Evolutionary conservation across 2,113 vertebrate species (phyloP).

Genomic region (Oriolus oriolus): DNA sequence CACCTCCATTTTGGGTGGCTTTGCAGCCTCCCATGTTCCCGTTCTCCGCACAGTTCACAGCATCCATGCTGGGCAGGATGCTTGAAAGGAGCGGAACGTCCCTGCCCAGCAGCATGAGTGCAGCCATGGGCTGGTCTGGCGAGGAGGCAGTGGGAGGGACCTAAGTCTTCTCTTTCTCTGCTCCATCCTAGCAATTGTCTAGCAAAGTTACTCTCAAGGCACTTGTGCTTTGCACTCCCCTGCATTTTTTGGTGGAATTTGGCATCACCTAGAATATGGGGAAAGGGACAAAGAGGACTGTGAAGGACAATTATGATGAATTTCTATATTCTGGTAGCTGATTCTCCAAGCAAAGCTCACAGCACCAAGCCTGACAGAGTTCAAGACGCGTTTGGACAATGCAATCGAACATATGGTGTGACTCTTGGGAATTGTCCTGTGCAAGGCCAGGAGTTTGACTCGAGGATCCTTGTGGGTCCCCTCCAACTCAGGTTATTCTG

Average conservation of each 20-base stretch:
- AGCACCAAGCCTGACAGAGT: background rate
- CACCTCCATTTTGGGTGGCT: background rate
- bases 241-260: background rate
- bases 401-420: background rate
- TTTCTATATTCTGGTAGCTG: background rate
- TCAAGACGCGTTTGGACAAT: background rate
- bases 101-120: background rate
- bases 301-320: background rate
- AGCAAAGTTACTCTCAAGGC: background rate
- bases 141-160: background rate
- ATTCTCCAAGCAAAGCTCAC: background rate
- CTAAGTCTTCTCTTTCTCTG: background rate
- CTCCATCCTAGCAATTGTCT: accelerated
- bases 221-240: background rate
- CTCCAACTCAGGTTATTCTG: background rate
- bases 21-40: accelerated
- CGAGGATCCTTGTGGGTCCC: background rate
- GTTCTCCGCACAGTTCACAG: background rate
- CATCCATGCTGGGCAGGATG: background rate
- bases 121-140: accelerated
- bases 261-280: background rate
- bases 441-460: background rate
- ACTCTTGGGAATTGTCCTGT: background rate
- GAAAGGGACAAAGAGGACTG: background rate
- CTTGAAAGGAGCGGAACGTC: background rate